These are phyloP conservation scores for Hippopotamus amphibius DNA, from an alignment of 2,113 vertebrate genomes.

Conservation along the genomic window DNA sequence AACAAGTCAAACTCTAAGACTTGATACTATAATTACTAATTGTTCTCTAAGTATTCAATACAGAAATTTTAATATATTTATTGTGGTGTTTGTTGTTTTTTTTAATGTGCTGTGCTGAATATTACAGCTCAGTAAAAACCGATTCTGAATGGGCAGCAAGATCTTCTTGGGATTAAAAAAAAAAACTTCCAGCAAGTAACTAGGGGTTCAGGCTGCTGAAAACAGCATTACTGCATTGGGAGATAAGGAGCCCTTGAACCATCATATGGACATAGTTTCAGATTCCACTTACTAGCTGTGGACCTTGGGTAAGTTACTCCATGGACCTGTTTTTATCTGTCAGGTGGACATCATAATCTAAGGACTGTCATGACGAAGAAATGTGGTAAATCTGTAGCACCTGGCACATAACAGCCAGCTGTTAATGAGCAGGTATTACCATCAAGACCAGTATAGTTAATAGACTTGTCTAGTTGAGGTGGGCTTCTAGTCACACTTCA, in stretches of 20 bases:
- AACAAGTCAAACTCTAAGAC: slow-evolving; percentile 5
- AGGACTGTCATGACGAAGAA: not conserved
- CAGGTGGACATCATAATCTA: not conserved
- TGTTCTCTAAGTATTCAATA: not conserved
- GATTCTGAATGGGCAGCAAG: not conserved
- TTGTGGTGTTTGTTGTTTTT: not conserved
- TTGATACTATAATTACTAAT: not conserved
- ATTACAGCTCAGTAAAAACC: slow-evolving; percentile 44
- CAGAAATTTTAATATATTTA: slow-evolving; percentile 23
- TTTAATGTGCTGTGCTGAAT: slow-evolving; percentile 5
- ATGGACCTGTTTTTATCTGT: not conserved
- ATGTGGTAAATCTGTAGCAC: not conserved
- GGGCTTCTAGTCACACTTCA: not conserved
- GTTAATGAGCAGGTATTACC: not conserved
- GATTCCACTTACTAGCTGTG: not conserved
- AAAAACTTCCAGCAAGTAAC: not conserved
- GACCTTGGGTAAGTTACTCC: not conserved
- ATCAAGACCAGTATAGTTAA: not conserved
- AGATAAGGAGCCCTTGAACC: not conserved
- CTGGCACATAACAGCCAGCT: not conserved
- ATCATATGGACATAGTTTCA: not conserved
- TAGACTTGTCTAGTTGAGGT: not conserved
- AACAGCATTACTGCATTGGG: not conserved
- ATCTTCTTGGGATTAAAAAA: not conserved
- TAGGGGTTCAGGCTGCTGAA: not conserved